Evolutionary conservation across 2,888 invertebrate genomes (phyloP), one percentile per base, ranked within the genome.

Genomic region (Ochlodes sylvanus): DNA sequence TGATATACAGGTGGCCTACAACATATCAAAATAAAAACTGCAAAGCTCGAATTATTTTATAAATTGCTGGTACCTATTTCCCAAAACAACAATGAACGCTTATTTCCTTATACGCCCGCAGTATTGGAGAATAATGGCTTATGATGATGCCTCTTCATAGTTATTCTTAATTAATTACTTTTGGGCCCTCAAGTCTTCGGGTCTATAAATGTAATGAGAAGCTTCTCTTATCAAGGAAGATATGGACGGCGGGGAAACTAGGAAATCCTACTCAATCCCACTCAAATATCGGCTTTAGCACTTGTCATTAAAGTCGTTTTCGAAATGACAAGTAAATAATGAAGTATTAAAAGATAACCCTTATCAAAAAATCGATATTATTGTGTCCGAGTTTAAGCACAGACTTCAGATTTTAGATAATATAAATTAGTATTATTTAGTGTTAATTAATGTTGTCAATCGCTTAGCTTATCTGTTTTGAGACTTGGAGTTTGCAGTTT

Each of bases 121-220:
- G 27, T 3, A n/a, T 17, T 9, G 17, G 9, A 15, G 44, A 47
- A 17, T 47, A 47, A 47, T 47, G 17, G 17, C 14, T 44, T 44
- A 15, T 44, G 44, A 47, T 47, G 17, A 47, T 47, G 38, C 38
- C 12, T 12, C 38, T 38, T 38, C 9, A 38, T 38, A 12, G 38
- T 9, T 12, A 47, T 50, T 19, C 19, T 19, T 50, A 50, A 50
- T 50, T 17, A 50, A 50, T 50, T 12, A 12, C 27, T 7, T 19
- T 19, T 5, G 50, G 17, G 19, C 3, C 12, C 50, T 12, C 19
- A 50, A 19, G 50, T 19, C 19, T 7, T n/a, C n/a, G n/a, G n/a
- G 50, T 50, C 19, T 19, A 50, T 50, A 19, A 50, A 50, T 50
- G 19, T 50, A 19, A 50, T 19, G 50, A 19, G 50, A 7, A 50